phyloP scores from a whole-genome alignment of 2,797 vertebrate species.

The Argya squamiceps region DNA sequence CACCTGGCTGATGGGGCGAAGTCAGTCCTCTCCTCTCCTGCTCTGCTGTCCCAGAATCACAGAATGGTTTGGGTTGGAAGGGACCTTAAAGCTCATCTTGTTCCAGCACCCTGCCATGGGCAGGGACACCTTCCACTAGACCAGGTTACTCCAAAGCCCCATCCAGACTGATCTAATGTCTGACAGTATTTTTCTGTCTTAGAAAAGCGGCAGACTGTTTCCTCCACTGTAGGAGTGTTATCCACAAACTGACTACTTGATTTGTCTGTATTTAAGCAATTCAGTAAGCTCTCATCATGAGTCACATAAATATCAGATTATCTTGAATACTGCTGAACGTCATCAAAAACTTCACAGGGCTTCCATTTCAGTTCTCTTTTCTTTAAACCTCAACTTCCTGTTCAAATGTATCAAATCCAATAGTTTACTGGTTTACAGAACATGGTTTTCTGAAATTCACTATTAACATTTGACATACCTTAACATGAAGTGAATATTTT shows the following conservation, averaged over 20 bases:
- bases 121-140: background rate
- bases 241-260: background rate
- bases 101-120: background rate
- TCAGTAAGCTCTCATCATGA: slow-evolving; percentile 9
- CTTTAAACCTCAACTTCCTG: background rate
- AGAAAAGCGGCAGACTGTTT: background rate
- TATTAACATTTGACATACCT: background rate
- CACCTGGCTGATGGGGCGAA: background rate
- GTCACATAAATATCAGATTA: background rate
- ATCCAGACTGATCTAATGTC: background rate
- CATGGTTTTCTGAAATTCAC: background rate
- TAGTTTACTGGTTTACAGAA: background rate
- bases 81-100: background rate
- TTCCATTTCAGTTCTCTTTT: background rate
- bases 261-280: slow-evolving; percentile 26
- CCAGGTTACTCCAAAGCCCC: background rate
- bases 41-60: background rate
- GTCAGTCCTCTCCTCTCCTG: background rate
- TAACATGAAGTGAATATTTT: background rate
- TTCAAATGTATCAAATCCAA: background rate
- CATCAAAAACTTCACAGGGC: background rate
- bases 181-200: background rate
- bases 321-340: background rate
- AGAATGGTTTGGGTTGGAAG: background rate
- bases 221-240: background rate